Percentiles rank a stretch among this genome's conserved stretches.
Conservation (phyloP, 2,888 invertebrate genomes). For the Bursaphelenchus okinawaensis region DNA sequence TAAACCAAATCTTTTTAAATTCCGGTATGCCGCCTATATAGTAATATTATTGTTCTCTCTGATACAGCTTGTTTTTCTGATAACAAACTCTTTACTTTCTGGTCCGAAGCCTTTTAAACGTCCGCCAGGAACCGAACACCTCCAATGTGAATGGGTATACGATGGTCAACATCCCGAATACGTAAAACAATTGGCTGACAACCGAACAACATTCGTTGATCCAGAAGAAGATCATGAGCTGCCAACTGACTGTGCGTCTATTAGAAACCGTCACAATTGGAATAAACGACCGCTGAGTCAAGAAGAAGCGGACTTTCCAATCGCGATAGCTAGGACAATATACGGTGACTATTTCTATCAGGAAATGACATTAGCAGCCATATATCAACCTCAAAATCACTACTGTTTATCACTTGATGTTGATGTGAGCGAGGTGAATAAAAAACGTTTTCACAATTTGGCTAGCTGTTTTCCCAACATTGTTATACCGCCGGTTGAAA, state of each 20-base stretch:
- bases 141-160: neutral
- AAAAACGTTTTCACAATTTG: slow-evolving; percentile 4
- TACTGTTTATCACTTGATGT: slow-evolving; percentile 13
- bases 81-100: no score
- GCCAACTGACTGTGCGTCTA: slow-evolving; percentile 23
- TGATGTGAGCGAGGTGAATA: slow-evolving; percentile 8
- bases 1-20: no score
- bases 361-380: slow-evolving; percentile 7
- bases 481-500: neutral
- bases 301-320: slow-evolving; percentile 22
- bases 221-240: slow-evolving; percentile 2
- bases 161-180: neutral
- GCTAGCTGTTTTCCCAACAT: slow-evolving; percentile 19
- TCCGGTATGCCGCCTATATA: no score
- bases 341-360: slow-evolving; percentile 13
- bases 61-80: no score
- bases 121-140: neutral
- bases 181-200: neutral
- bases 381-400: slow-evolving; percentile 12
- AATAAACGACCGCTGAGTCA: slow-evolving; percentile 8
- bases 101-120: neutral
- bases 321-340: slow-evolving; percentile 20
- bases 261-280: slow-evolving; percentile 14
- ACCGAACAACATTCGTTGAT: neutral
- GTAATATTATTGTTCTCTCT: no score